These are phyloP conservation scores for Drosophila algonquin DNA, from an alignment of 2,888 invertebrate species.

Conservation along the genomic window DNA sequence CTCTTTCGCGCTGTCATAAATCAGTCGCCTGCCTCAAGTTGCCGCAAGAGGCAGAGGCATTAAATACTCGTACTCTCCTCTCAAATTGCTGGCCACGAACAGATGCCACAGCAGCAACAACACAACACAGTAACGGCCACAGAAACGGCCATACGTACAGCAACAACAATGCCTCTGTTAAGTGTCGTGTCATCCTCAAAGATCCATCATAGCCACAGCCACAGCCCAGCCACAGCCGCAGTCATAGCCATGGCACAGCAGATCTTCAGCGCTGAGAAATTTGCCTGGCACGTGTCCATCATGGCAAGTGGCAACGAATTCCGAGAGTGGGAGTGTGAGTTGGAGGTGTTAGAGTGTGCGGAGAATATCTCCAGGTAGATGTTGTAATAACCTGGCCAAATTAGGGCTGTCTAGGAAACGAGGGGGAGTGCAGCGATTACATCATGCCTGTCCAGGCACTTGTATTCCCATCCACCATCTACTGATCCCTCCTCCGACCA, in stretches of 20 bases:
- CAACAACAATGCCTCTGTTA: conserved; percentile 63
- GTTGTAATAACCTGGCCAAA: conserved; percentile 66
- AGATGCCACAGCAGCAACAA: conserved; percentile 49
- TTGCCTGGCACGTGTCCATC: conserved; percentile 75
- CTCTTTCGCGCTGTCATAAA: conserved; percentile 73
- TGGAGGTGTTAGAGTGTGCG: conserved; percentile 52
- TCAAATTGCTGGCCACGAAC: conserved; percentile 73
- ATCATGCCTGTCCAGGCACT: conserved; percentile 43
- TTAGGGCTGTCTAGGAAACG: conserved; percentile 53
- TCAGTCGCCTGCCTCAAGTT: conserved; percentile 67
- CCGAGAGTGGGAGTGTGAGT: conserved; percentile 40
- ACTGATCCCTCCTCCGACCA: neutral
- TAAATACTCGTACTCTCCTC: conserved; percentile 74
- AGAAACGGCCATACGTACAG: conserved; percentile 25
- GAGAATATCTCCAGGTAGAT: conserved; percentile 41
- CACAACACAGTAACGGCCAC: conserved; percentile 2
- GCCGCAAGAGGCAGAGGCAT: conserved; percentile 59
- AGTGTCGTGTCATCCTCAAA: conserved; percentile 75
- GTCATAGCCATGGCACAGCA: conserved; percentile 54
- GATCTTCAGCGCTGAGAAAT: conserved; percentile 51
- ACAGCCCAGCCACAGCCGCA: conserved; percentile 19
- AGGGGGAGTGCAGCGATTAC: conserved; percentile 45
- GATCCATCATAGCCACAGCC: conserved; percentile 69
- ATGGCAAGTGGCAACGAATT: conserved; percentile 46
- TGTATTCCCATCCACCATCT: conserved; percentile 21